phyloP scores from a whole-genome alignment of 2,113 vertebrate species.

The Cyprinodon brontotheroides region DNA sequence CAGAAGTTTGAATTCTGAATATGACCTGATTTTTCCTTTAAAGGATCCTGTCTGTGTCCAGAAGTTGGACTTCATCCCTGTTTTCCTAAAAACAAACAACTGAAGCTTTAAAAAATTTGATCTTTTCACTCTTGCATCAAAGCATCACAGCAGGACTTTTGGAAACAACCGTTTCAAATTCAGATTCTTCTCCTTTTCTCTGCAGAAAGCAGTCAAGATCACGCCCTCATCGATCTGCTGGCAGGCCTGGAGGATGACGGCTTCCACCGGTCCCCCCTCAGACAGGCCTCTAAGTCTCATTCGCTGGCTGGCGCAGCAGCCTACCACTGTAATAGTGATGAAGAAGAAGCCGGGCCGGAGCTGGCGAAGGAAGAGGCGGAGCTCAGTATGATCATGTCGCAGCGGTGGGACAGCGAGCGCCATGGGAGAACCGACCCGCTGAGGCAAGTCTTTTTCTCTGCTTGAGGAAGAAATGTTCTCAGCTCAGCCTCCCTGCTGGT shows the following conservation, averaged over 20 bases:
- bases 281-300: conserved; percentile 74
- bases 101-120: too few species aligned
- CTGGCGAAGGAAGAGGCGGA: conserved; percentile 91
- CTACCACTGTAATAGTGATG: conserved; percentile 92
- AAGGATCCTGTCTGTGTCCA: too few species aligned
- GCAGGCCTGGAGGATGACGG: conserved; percentile 90
- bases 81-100: too few species aligned
- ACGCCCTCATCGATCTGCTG: conserved; percentile 88
- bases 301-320: conserved; percentile 75
- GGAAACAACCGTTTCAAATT: too few species aligned
- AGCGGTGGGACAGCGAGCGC: conserved; percentile 89
- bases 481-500: too few species aligned
- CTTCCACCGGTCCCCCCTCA: conserved; percentile 79
- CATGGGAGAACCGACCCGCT: conserved; percentile 74
- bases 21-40: too few species aligned
- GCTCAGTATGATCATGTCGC: conserved; percentile 94
- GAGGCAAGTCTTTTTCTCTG: conserved; percentile 71
- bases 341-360: conserved; percentile 92
- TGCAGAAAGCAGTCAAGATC: conserved; percentile 85
- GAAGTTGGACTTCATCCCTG: too few species aligned
- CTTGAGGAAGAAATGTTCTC: not conserved
- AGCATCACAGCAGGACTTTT: too few species aligned
- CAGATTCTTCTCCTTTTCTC: not conserved
- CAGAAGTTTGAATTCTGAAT: too few species aligned
- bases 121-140: too few species aligned